Base-by-base conservation (phyloP, 2,888 invertebrate species). In the Drosophila conformis region DNA sequence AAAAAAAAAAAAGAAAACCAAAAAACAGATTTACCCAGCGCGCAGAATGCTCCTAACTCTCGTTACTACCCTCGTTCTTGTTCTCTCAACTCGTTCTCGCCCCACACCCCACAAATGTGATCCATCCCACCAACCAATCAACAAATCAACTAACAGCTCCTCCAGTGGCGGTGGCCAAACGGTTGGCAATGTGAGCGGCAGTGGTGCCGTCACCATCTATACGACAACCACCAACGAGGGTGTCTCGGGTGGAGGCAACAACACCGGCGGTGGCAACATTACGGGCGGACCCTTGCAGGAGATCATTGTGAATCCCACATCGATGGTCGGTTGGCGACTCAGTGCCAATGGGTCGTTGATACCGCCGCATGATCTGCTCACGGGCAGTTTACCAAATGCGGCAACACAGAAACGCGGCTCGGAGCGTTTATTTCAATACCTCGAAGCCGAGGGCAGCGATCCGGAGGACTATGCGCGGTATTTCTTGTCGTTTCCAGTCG, bases 381-480 rank as follows among this genome's bases (percentile, higher is more conserved):
- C 92, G 69, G 92, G 92, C 81, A 88, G 92, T 63, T 87, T 91
- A 75, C 92, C 91, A 53, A 92, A 91, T 72, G 93, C 93, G 36
- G 92, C 92, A 65, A 92, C 90, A 80, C 93, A 92, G 87, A 93
- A 94, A 89, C 95, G 95, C 80, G 96, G 96, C 77, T 96, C 96
- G 66, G 95, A 95, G 81, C 94, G 96, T 70, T 94, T 96, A 64
- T 96, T 96, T 94, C 96, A 95, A 89, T 96, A 95, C 94, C 94
- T 96, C 94, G 96, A 95, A 93, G 96, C 96, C 95, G 96, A 96
- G 93, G 95, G 95, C 84, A 96, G 96, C 65, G 96, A 95, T 91
- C 94, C 94, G 90, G 94, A 94, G 90, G 93, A 93, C 89, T 93
- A 93, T 92, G 92, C 93, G 91, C 91, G 93, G 94, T 89, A 94